Evolutionary conservation across 2,888 invertebrate species (phyloP).

Genomic region (Hylaea fasciaria): DNA sequence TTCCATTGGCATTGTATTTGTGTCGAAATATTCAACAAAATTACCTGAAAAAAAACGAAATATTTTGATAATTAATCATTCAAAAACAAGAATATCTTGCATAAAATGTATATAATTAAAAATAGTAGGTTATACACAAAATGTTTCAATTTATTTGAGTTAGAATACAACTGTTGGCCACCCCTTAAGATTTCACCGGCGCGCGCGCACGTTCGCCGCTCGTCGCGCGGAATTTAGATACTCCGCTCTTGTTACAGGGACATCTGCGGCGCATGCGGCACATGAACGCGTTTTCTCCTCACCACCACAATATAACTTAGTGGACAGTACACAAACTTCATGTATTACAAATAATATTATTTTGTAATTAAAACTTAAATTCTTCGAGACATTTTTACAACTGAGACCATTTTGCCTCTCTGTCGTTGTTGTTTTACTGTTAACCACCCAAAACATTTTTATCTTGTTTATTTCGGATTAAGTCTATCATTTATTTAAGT

Average conservation of each 20-base stretch:
- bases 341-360: neutral
- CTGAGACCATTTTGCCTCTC: no score
- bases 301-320: slow-evolving; percentile 34
- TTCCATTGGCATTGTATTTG: slow-evolving; percentile 17
- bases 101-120: neutral
- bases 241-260: slow-evolving; percentile 72
- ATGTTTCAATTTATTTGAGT: neutral
- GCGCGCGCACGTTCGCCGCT: slow-evolving; percentile 56
- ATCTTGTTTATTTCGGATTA: no score
- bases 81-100: neutral
- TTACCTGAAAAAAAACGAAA: slow-evolving; percentile 60
- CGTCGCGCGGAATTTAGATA: slow-evolving; percentile 69
- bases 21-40: slow-evolving; percentile 28
- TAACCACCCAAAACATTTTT: no score
- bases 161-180: slow-evolving; percentile 17
- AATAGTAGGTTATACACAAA: neutral
- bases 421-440: no score
- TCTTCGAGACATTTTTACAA: no score
- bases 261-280: slow-evolving; percentile 61
- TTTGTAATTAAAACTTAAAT: no score
- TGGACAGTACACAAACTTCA: slow-evolving; percentile 17
- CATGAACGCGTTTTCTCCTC: slow-evolving; percentile 63
- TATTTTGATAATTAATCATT: neutral
- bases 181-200: slow-evolving; percentile 66
- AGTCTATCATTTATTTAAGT: no score